Evolutionary conservation across 2,888 invertebrate species (phyloP), one percentile per base, ranked within the genome.

Genomic region (Crossocerus cetratus): DNA sequence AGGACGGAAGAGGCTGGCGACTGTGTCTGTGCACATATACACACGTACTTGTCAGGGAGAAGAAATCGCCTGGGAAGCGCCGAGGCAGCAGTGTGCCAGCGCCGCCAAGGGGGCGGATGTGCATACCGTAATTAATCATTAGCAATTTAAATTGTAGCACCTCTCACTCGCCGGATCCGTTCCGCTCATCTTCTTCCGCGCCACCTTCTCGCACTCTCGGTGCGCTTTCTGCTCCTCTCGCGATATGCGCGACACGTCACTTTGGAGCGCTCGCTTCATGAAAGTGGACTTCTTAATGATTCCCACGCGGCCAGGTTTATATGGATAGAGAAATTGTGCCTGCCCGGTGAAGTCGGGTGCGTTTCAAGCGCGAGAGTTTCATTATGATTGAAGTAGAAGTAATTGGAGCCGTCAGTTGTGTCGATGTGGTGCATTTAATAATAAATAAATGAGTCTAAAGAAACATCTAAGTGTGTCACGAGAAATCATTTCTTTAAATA

Each of bases 61-160:
- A 69, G 72, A 78, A 77, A 81, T 80, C 62, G 77, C 72, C 74
- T 77, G 77, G 70, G 82, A 80, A 23, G 54, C 42, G 62, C 62
- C 45, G 44, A 4, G n/a, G n/a, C n/a, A n/a, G n/a, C n/a, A n/a
- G n/a, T n/a, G n/a, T n/a, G n/a, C n/a, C n/a, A n/a, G 43, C 65
- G 70, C 70, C 72, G 74, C 66, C 79, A 78, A 83, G 79, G 11
- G 32, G 76, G 76, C 84, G 82, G 82, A 83, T 81, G 73, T 80
- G 72, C 76, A 71, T 71, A 72, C 77, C 68, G 69, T 78, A 79
- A 84, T 84, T 84, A 84, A 84, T 69, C 71, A 84, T 80, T 80
- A 74, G 83, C 84, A 83, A 82, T 82, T 81, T 81, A 81, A 84
- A 79, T 83, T 54, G 66, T 62, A 45, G 57, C 69, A 61, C 42